Conservation (phyloP, 2,113 vertebrate species). For the Rhynchomys soricoides region DNA sequence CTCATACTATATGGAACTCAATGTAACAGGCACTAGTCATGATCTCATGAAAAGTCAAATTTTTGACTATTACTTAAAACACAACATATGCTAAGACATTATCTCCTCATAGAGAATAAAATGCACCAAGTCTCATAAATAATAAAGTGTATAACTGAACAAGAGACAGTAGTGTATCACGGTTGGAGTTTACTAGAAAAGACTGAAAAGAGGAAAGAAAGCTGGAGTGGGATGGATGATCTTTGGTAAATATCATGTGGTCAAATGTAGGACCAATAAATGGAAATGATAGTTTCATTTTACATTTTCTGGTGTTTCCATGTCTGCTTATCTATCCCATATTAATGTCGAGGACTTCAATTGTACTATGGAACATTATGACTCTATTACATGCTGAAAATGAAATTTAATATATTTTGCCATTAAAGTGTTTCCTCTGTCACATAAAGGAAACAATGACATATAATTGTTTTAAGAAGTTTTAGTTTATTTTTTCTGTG, state of each 20-base stretch:
- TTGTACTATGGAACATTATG: background rate
- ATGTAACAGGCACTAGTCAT: background rate
- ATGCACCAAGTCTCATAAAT: background rate
- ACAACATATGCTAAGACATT: background rate
- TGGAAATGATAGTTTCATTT: background rate
- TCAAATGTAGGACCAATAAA: background rate
- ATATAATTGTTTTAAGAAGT: background rate
- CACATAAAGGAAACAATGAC: conserved; percentile 49
- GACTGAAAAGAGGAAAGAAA: background rate
- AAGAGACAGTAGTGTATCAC: background rate
- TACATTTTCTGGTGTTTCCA: background rate
- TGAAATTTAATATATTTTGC: background rate
- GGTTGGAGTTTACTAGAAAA: background rate
- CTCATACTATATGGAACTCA: background rate
- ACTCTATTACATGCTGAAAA: background rate
- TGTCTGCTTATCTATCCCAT: background rate
- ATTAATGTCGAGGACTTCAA: background rate
- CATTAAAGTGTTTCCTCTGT: background rate
- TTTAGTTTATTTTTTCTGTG: conserved; percentile 45
- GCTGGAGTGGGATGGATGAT: background rate
- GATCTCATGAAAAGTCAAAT: background rate
- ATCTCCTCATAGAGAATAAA: background rate
- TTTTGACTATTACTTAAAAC: background rate
- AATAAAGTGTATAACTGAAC: background rate
- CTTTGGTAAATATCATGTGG: background rate